A percentile compares a stretch with the other conserved stretches of the same genome.
phyloP scores from a whole-genome alignment of 2,888 invertebrate species.

The Prenolepis imparis region DNA sequence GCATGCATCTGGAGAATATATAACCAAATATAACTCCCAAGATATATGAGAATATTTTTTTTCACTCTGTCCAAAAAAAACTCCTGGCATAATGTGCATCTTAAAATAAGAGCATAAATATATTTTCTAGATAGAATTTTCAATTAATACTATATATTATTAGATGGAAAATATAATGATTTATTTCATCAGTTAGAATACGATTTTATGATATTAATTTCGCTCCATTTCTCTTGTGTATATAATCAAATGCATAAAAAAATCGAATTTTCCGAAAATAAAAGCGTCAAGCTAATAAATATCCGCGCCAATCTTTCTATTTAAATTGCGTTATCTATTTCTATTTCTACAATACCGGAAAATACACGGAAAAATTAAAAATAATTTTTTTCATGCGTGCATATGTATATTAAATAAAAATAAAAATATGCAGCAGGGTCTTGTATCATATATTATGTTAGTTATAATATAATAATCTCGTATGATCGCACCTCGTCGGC shows the following conservation, averaged over 20 bases:
- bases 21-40: background rate
- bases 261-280: background rate
- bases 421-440: background rate
- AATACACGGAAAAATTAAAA: background rate
- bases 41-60: slow-evolving; percentile 28
- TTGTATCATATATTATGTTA: background rate
- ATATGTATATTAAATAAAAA: background rate
- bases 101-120: background rate
- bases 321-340: background rate
- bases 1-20: slow-evolving; percentile 13
- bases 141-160: background rate
- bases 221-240: background rate
- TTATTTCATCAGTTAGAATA: background rate
- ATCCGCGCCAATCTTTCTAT: background rate
- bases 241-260: background rate
- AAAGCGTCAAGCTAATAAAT: background rate
- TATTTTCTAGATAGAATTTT: background rate
- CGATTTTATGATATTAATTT: background rate
- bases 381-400: background rate
- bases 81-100: background rate
- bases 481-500: slow-evolving; percentile 55
- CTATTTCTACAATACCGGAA: background rate
- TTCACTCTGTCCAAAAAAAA: background rate
- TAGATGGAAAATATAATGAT: slow-evolving; percentile 4
- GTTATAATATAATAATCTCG: background rate